These are phyloP conservation scores for Drosophila meridionalis DNA, from an alignment of 2,888 invertebrate species.

Conservation along the genomic window DNA sequence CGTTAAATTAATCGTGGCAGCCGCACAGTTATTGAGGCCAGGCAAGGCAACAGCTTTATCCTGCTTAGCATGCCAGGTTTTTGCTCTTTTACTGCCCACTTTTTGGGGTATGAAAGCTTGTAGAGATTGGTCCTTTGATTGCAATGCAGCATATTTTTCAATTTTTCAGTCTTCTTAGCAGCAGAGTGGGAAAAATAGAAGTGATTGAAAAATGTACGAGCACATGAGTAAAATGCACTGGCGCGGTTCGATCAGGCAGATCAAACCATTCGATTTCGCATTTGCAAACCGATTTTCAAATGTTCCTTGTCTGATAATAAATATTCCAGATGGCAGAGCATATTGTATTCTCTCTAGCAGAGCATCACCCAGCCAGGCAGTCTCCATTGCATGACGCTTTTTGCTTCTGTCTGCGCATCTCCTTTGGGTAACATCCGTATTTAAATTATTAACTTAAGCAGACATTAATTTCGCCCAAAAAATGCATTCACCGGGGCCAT, in stretches of 20 bases:
- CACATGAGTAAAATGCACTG: not conserved
- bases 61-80: slow-evolving; percentile 21
- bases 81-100: slow-evolving; percentile 35
- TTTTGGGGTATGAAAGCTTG: slow-evolving; percentile 38
- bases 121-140: slow-evolving; percentile 40
- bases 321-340: not conserved
- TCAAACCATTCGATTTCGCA: not conserved
- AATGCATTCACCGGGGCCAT: slow-evolving; percentile 30
- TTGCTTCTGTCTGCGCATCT: slow-evolving; percentile 15
- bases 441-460: slow-evolving; percentile 71
- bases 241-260: not conserved
- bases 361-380: not conserved
- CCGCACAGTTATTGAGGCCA: slow-evolving; percentile 30
- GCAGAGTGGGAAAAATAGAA: not conserved
- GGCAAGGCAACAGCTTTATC: not conserved
- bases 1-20: slow-evolving; percentile 83
- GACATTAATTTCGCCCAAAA: slow-evolving; percentile 58
- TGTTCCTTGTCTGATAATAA: not conserved
- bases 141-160: slow-evolving; percentile 5
- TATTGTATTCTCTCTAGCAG: not conserved
- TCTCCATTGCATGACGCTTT: not conserved
- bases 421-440: slow-evolving; percentile 70
- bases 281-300: too few species aligned
- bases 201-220: not conserved
- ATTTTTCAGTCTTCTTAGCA: not conserved